Evolutionary conservation across 2,113 vertebrate species (phyloP).

Genomic region (Etheostoma cragini): DNA sequence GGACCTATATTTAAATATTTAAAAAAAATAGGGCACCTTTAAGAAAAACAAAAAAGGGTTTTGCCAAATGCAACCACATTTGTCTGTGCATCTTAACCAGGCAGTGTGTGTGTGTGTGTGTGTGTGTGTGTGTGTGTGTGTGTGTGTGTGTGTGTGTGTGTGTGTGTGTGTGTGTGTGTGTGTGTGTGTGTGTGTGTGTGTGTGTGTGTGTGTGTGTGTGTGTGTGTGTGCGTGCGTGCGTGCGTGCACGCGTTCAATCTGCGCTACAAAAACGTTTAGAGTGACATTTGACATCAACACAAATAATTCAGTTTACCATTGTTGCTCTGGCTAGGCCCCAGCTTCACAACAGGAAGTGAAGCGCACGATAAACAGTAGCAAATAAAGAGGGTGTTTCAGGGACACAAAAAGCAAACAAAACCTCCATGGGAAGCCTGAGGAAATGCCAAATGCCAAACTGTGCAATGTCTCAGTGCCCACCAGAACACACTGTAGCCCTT

Average conservation of each 20-base stretch:
- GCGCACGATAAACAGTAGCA: conserved; percentile 15
- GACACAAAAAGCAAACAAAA: conserved; percentile 40
- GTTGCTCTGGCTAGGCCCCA: conserved; percentile 22
- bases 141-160: neutral
- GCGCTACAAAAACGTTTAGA: conserved; percentile 2
- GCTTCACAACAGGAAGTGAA: conserved; percentile 35
- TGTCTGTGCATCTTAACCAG: neutral
- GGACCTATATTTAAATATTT: too few species aligned
- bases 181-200: neutral
- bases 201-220: neutral
- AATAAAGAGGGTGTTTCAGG: conserved; percentile 47
- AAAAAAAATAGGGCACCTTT: too few species aligned
- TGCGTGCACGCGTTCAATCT: neutral
- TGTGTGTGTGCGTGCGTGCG: neutral
- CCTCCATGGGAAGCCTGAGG: conserved; percentile 35
- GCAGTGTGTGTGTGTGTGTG: neutral
- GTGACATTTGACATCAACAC: conserved; percentile 4
- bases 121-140: neutral
- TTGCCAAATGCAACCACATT: neutral
- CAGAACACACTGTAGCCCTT: conserved; percentile 25
- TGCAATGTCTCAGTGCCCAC: conserved; percentile 33
- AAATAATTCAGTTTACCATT: conserved; percentile 30
- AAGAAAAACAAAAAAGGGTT: neutral
- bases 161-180: neutral
- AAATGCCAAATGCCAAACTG: conserved; percentile 57